These are phyloP conservation scores for Copidosoma floridanum DNA, from an alignment of 1,140 invertebrate genomes.

Conservation along the genomic window DNA sequence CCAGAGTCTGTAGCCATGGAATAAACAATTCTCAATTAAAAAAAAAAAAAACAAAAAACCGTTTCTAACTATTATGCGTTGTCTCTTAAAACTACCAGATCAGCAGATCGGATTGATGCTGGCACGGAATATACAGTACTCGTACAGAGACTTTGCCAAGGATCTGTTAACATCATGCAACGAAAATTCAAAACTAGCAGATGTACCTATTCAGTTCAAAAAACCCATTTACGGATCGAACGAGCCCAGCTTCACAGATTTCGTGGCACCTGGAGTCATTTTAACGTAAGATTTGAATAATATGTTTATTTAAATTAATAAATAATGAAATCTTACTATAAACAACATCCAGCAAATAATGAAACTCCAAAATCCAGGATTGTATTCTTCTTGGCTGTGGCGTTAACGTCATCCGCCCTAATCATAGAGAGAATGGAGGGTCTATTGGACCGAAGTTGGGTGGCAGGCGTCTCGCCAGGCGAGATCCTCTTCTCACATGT, in stretches of 20 bases:
- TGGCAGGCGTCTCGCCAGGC: conserved; percentile 80
- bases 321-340: too few relatives aligned
- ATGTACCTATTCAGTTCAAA: conserved; percentile 78
- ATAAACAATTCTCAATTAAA: too few relatives aligned
- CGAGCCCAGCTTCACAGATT: conserved; percentile 89
- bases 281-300: conserved; percentile 72
- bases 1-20: too few relatives aligned
- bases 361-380: too few relatives aligned
- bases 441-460: conserved; percentile 84
- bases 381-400: conserved; percentile 90
- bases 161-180: conserved; percentile 69
- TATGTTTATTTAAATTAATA: too few relatives aligned
- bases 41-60: too few relatives aligned
- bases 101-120: conserved; percentile 86
- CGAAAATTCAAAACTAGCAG: conserved; percentile 75
- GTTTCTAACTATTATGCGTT: conserved; percentile 3
- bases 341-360: too few relatives aligned
- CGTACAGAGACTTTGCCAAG: conserved; percentile 75
- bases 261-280: conserved; percentile 92
- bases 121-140: conserved; percentile 74
- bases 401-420: conserved; percentile 87
- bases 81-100: conserved; percentile 58
- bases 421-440: conserved; percentile 89
- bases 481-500: conserved; percentile 92
- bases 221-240: conserved; percentile 85